Conservation (phyloP, 2,888 invertebrate genomes). For the Agrochola lychnidis region DNA sequence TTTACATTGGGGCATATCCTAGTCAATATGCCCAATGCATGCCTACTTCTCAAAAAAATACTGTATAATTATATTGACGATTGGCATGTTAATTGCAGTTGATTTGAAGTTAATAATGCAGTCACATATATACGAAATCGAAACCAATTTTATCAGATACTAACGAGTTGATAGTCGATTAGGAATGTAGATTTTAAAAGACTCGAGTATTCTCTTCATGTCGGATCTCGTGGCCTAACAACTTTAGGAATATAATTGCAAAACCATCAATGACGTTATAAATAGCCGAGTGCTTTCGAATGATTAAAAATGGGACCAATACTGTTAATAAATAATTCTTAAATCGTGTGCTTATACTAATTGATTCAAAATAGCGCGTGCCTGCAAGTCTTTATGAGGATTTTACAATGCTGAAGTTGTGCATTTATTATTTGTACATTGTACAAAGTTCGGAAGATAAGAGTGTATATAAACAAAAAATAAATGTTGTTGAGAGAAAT, state of each 20-base stretch:
- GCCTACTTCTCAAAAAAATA: conserved; percentile 29
- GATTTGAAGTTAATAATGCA: conserved; percentile 75
- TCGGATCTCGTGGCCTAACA: conserved; percentile 58
- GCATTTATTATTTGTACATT: conserved; percentile 90
- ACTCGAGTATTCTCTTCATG: conserved; percentile 48
- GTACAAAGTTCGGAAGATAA: conserved; percentile 85
- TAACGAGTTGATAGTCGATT: conserved; percentile 56
- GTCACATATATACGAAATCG: conserved; percentile 41
- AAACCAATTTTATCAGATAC: conserved; percentile 42
- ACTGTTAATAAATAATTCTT: conserved; percentile 70
- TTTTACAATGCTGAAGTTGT: conserved; percentile 90
- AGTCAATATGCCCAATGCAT: conserved; percentile 47
- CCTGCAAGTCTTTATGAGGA: conserved; percentile 78
- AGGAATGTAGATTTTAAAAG: conserved; percentile 35
- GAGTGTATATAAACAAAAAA: conserved; percentile 87
- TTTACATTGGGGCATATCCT: conserved; percentile 37
- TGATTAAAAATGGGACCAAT: conserved; percentile 85
- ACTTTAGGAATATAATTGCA: conserved; percentile 48
- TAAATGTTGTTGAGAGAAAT: conserved; percentile 87
- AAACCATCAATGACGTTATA: conserved; percentile 48
- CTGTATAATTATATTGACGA: conserved; percentile 28
- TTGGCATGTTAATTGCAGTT: conserved; percentile 77
- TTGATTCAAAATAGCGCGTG: conserved; percentile 76
- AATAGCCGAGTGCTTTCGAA: conserved; percentile 73
- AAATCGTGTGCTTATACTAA: conserved; percentile 77